Evolutionary conservation across 2,113 vertebrate species (phyloP).

Genomic region (Sapayoa aenigma): DNA sequence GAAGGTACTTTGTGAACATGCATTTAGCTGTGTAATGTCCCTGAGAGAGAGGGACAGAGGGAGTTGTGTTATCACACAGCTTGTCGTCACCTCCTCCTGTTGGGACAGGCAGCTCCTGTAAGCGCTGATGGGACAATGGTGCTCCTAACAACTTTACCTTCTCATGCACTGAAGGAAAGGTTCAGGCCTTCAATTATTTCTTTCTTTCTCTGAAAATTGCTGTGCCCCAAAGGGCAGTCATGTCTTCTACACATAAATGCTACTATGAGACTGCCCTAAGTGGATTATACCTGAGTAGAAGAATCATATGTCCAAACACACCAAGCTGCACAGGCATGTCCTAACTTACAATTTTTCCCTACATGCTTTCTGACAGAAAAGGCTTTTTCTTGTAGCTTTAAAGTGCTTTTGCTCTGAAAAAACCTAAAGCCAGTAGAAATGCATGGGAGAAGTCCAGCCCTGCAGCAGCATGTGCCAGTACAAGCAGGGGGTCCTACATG

Average conservation of each 20-base stretch:
- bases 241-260: background rate
- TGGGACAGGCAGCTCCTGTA: background rate
- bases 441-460: background rate
- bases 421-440: background rate
- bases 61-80: background rate
- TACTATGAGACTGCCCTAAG: background rate
- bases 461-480: background rate
- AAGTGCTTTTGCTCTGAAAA: background rate
- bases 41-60: too few species aligned
- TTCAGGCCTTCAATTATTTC: background rate
- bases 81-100: accelerated
- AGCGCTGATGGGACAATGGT: accelerated
- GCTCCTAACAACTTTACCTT: background rate
- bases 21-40: background rate
- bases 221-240: background rate
- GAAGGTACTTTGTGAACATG: background rate
- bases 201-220: background rate
- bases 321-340: background rate
- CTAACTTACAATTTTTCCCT: background rate
- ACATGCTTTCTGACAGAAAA: accelerated
- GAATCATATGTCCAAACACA: accelerated
- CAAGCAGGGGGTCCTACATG: background rate
- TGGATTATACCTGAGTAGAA: background rate
- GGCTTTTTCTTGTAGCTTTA: background rate
- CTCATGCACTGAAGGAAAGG: background rate